Conservation (phyloP, 1,140 invertebrate genomes). For the Venustaconcha ellipsiformis region DNA sequence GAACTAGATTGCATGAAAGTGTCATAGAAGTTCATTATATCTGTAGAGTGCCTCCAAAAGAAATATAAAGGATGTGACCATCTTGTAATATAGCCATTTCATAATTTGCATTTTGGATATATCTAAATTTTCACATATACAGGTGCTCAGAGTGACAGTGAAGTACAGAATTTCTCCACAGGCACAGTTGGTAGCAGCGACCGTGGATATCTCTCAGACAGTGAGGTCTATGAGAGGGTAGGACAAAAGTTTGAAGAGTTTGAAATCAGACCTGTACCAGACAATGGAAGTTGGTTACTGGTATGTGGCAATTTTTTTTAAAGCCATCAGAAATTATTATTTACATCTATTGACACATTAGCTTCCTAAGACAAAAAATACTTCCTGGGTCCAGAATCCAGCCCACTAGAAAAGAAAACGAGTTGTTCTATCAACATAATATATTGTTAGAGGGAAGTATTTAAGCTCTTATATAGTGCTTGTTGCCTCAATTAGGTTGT, state of each 20-base stretch:
- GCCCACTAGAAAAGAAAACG: no score
- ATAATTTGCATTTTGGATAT: background rate
- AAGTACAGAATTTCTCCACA: conserved; percentile 53
- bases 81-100: no score
- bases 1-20: no score
- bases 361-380: no score
- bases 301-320: conserved; percentile 69
- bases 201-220: conserved; percentile 80
- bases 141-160: conserved; percentile 78
- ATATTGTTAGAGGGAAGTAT: no score
- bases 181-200: conserved; percentile 53
- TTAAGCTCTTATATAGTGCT: no score
- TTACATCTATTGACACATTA: background rate
- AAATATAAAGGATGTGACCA: no score
- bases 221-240: conserved; percentile 73
- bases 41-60: no score
- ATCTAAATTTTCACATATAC: conserved; percentile 14
- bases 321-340: background rate
- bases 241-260: conserved; percentile 41
- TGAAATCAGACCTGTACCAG: conserved; percentile 63
- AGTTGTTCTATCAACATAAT: no score
- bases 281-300: conserved; percentile 79
- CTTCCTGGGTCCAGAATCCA: no score
- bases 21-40: no score
- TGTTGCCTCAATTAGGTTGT: no score